Evolutionary conservation across 2,888 invertebrate genomes (phyloP), one percentile per base, ranked within the genome.

Genomic region (Heliconius hortense): DNA sequence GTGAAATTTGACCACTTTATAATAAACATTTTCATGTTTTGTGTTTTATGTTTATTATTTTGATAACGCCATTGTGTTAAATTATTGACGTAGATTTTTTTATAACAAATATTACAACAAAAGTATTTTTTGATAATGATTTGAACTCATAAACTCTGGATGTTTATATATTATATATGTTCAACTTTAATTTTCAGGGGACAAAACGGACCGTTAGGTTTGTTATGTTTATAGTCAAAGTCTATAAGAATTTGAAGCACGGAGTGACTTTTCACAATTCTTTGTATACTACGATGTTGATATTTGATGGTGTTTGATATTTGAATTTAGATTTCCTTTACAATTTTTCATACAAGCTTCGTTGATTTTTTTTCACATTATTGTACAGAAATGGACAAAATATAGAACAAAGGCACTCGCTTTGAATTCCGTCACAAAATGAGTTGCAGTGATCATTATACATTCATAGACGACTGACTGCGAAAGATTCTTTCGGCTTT

Each of bases 391-490:
- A 78, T 69, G 75, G 67, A 73, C 70, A 79, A 76, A 80, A 79
- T 75, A 78, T 73, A 79, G 79, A 82, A 82, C 81, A 83, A 81
- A 82, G 79, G 81, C 79, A 66, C 74, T 78, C 72, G 74, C 79
- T 78, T 79, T 77, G 78, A 73, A 73, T 77, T 79, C 81, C 79
- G 78, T 77, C 81, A 80, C 80, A 81, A 82, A 82, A 80, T 76
- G 80, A 82, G 82, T 79, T 81, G 82, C 85, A 82, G 80, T 82
- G 84, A 90, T 92, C 93, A 91, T 93, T 93, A 93, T 92, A 92
- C 86, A 89, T 91, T 93, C 89, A 92, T 90, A 90, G 89, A 82
- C 87, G 91, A 88, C 82, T 90, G 91, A 79, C 84, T 88, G 83
- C 85, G 87, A 89, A 89, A 89, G 89, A 90, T 88, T 88, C 86